These are phyloP conservation scores for Metridium senile DNA, from an alignment of 92 coral and sea anemone species.

Conservation along the genomic window DNA sequence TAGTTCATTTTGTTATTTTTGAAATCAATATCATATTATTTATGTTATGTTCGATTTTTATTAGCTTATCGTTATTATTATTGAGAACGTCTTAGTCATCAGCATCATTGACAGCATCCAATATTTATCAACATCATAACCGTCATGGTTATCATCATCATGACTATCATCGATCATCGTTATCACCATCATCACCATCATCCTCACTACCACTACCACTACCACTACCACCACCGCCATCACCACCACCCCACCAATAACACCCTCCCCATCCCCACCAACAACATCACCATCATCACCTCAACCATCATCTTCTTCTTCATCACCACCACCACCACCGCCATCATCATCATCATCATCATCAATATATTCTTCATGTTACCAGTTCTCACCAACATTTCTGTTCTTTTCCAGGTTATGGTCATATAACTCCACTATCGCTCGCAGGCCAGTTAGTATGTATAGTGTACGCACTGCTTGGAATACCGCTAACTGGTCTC, in stretches of 20 bases:
- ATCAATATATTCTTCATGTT: background rate
- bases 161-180: background rate
- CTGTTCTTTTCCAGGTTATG: constrained; percentile 73
- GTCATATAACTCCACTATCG: constrained; percentile 89
- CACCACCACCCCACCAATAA: background rate
- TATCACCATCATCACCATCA: background rate
- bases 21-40: too few relatives aligned
- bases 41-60: background rate
- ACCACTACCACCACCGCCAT: background rate
- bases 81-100: background rate
- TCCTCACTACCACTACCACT: background rate
- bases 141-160: background rate
- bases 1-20: too few relatives aligned
- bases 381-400: too few relatives aligned
- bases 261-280: background rate
- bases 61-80: background rate
- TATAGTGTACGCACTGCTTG: constrained; percentile 86
- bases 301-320: background rate
- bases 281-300: background rate
- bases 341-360: background rate
- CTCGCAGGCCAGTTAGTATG: constrained; percentile 73
- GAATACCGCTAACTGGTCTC: constrained; percentile 92
- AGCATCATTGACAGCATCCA: background rate
- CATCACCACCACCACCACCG: background rate
- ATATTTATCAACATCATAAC: background rate